Base-by-base conservation (phyloP, 2,888 invertebrate genomes). In the Cynaeus angustus region DNA sequence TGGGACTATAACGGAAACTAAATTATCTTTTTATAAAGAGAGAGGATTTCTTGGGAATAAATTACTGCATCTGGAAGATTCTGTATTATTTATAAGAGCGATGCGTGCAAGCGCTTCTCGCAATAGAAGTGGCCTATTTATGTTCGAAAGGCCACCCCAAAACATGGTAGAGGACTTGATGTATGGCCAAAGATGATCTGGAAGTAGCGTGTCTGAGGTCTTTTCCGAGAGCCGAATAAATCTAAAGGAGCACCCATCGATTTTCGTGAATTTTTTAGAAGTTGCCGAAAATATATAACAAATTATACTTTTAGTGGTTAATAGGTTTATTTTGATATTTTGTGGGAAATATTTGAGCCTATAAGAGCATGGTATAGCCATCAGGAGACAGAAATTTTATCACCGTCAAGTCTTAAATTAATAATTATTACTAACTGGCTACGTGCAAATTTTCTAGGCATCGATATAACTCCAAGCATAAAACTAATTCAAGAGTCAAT, bases 21-120 rank as follows among this genome's bases (percentile, higher is more conserved):
- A 64, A 64, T 64, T 64, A 64, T 64, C 43, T 28, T 53, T 64
- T 64, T 64, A 64, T 53, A 53, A 59, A 52, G 45, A 64, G 33
- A 16, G 43, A 14, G 16, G 33, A 43, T 38, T 43, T 6, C 43
- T 14, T 12, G 26, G 45, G 45, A 53, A 53, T 64, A 64, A 53
- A 53, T 64, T 64, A 64, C 53, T 64, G 53, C 62, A 62, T 62
- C 62, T 62, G 50, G 50, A 62, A 62, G 62, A 62, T 50, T 62
- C 38, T 64, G 64, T 64, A 55, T 62, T 68, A 68, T 68, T 68
- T 68, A 68, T 68, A 62, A 68, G 55, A 46, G 55, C 30, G 53
- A 68, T 64, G 61, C 68, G 62, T 68, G 64, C 64, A 53, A 21
- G 61, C 59, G 52, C 50, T 48, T 67, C 53, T 68, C 55, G 37